These are phyloP conservation scores for Heterohyrax brucei DNA, from an alignment of 2,797 vertebrate species.

Conservation along the genomic window DNA sequence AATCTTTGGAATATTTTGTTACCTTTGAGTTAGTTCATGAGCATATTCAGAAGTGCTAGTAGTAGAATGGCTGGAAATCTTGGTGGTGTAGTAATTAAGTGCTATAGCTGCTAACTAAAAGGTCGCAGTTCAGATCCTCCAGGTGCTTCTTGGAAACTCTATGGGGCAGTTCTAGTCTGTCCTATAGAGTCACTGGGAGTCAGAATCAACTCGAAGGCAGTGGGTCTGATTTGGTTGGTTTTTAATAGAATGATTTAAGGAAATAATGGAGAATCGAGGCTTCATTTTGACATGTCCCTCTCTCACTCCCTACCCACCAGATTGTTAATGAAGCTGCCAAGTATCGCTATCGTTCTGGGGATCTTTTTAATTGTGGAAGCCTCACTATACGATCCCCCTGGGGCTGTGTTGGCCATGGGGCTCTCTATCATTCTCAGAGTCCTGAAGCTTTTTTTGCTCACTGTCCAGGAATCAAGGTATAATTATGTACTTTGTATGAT, in stretches of 20 bases:
- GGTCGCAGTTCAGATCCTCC: no score
- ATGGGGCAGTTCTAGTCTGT: no score
- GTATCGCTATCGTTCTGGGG: conserved; percentile 98
- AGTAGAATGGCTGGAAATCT: no score
- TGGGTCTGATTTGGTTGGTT: no score
- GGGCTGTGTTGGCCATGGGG: conserved; percentile 99
- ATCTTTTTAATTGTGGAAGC: conserved; percentile 97
- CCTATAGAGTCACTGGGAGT: no score
- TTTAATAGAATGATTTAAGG: neutral
- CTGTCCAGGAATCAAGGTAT: conserved; percentile 97
- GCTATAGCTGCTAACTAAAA: no score
- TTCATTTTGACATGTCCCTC: neutral
- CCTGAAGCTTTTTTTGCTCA: conserved; percentile 99
- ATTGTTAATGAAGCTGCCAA: conserved; percentile 99
- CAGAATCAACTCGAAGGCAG: no score
- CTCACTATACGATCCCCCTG: conserved; percentile 98
- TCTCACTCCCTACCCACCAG: conserved; percentile 87
- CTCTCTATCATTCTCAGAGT: conserved; percentile 98
- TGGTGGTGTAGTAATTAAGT: no score
- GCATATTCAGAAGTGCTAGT: neutral
- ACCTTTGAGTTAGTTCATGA: neutral
- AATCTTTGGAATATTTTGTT: neutral
- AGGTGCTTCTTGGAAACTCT: no score
- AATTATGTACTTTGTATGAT: conserved; percentile 45
- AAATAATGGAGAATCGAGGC: neutral